These are phyloP conservation scores for Serranochromis macrocephalus DNA, from an alignment of 2,113 vertebrate species.

Conservation along the genomic window DNA sequence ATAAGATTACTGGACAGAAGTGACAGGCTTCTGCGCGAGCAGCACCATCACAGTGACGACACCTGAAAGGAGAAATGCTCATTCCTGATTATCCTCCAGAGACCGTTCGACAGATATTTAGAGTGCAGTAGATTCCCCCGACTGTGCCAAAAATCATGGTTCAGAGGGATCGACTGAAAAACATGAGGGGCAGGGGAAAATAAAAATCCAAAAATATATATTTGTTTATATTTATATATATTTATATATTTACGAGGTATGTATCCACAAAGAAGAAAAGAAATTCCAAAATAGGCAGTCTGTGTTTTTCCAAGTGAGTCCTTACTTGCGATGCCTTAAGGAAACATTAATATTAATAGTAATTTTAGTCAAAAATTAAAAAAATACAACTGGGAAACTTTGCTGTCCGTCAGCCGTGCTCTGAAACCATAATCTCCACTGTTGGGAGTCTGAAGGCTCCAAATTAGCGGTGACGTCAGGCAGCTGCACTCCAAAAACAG, in stretches of 20 bases:
- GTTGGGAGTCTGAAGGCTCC: slow-evolving; percentile 43
- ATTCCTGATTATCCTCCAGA: background rate
- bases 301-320: slow-evolving; percentile 47
- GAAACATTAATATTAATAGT: slow-evolving; percentile 56
- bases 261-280: slow-evolving; percentile 63
- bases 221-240: slow-evolving; percentile 72
- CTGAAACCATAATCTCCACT: slow-evolving; percentile 25
- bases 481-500: slow-evolving; percentile 24
- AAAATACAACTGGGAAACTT: slow-evolving; percentile 53
- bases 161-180: slow-evolving; percentile 14
- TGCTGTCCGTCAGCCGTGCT: slow-evolving; percentile 38
- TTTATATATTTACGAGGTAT: slow-evolving; percentile 77
- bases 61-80: background rate
- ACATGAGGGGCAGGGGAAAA: slow-evolving; percentile 27
- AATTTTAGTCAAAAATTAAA: slow-evolving; percentile 46
- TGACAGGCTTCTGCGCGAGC: slow-evolving; percentile 4
- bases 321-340: slow-evolving; percentile 39
- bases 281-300: slow-evolving; percentile 60
- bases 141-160: background rate
- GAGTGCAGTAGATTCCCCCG: background rate
- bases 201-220: slow-evolving; percentile 75
- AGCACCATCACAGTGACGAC: background rate
- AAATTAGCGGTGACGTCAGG: background rate
- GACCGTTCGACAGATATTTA: background rate
- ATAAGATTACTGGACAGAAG: slow-evolving; percentile 4